A percentile compares a stretch with the other conserved stretches of the same genome.
Evolutionary conservation across 2,113 vertebrate genomes (phyloP).

Genomic region (Oncorhynchus keta): DNA sequence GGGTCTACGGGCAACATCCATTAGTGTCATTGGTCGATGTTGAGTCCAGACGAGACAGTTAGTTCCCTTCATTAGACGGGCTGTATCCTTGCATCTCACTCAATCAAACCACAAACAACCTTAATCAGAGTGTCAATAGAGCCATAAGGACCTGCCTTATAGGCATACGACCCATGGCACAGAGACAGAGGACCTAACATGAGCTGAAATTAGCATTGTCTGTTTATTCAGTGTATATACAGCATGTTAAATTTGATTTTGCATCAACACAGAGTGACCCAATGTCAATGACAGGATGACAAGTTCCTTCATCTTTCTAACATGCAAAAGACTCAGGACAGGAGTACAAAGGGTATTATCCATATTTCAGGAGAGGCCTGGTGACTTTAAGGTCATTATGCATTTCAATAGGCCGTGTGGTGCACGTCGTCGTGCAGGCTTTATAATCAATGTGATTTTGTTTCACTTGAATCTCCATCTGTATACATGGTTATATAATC

Average conservation of each 20-base stretch:
- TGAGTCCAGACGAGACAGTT: background rate
- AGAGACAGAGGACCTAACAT: background rate
- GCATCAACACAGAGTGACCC: background rate
- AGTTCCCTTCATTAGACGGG: background rate
- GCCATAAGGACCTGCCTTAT: background rate
- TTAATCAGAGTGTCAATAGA: background rate
- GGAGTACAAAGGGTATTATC: background rate
- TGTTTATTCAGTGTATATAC: background rate
- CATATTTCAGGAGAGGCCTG: background rate
- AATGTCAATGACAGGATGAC: background rate
- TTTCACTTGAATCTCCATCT: too few relatives aligned
- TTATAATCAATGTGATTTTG: too few relatives aligned
- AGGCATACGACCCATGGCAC: background rate
- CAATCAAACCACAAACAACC: background rate
- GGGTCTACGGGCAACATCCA: background rate
- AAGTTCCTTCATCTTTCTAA: background rate
- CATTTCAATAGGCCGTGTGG: background rate
- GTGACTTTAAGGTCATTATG: background rate
- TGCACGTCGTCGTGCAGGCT: background rate
- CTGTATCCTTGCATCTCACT: background rate
- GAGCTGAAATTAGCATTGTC: background rate
- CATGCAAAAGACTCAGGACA: background rate
- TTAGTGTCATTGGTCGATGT: background rate
- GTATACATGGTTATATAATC: too few relatives aligned
- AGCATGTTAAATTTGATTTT: background rate